phyloP scores from a whole-genome alignment of 2,113 vertebrate genomes.

The Brienomyrus brachyistius region DNA sequence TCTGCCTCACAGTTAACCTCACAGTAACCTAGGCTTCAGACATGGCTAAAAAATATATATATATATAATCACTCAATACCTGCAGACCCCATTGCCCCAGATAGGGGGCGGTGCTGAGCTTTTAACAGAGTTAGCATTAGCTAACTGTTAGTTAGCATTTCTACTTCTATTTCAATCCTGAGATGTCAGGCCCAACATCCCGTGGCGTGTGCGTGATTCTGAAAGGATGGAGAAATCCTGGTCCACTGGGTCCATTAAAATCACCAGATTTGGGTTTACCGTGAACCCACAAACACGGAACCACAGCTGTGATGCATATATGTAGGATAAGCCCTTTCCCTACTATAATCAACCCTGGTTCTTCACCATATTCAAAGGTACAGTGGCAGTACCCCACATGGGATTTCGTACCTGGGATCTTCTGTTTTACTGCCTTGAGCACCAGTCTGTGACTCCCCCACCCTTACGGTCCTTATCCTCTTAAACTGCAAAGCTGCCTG shows the following conservation, averaged over 20 bases:
- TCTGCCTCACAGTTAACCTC: slow-evolving; percentile 90
- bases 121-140: background rate
- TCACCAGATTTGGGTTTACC: background rate
- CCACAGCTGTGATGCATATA: background rate
- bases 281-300: background rate
- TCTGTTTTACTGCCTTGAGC: background rate
- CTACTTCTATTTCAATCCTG: background rate
- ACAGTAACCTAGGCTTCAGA: slow-evolving; percentile 80
- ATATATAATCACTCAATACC: slow-evolving; percentile 57
- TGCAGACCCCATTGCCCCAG: background rate
- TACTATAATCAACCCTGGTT: background rate
- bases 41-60: slow-evolving; percentile 75
- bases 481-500: background rate
- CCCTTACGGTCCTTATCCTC: background rate
- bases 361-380: background rate
- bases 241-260: background rate
- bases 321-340: background rate
- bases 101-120: background rate
- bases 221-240: background rate
- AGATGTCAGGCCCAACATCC: too few species aligned
- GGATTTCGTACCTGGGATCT: background rate
- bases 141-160: background rate
- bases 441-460: background rate
- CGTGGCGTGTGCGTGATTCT: background rate
- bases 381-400: background rate